Conservation (phyloP, 2,797 vertebrate species). For the Microctenopoma steveboyesi region DNA sequence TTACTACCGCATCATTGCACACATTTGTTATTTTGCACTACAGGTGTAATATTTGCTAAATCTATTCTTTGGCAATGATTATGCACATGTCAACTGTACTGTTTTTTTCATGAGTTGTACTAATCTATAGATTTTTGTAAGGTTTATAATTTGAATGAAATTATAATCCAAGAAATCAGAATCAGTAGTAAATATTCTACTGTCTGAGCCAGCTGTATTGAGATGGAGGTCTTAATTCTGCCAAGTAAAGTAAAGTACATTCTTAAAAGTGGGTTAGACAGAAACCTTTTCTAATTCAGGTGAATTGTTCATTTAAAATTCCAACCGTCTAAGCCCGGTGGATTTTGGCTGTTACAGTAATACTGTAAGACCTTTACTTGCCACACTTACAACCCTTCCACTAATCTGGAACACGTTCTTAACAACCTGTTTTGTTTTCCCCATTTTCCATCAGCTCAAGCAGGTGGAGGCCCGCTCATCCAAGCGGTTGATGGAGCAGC, state of each 20-base stretch:
- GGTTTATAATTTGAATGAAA: background rate
- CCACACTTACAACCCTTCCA: background rate
- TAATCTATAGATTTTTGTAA: constrained; percentile 1
- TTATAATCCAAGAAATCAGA: background rate
- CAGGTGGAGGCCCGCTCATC: constrained; percentile 85
- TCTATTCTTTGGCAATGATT: constrained; percentile 8
- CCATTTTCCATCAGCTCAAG: constrained; percentile 81
- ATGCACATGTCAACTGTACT: constrained; percentile 7
- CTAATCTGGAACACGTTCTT: constrained; percentile 3
- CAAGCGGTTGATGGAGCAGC: constrained; percentile 85
- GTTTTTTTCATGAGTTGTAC: background rate
- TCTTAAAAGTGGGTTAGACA: background rate
- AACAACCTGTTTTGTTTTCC: constrained; percentile 15
- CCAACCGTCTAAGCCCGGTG: background rate
- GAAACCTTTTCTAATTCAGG: background rate
- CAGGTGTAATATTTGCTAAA: constrained; percentile 34
- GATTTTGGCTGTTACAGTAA: background rate
- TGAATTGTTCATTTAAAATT: background rate
- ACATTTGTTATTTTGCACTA: constrained; percentile 45
- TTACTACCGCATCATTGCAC: constrained; percentile 50
- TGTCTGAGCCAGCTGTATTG: background rate
- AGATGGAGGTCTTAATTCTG: background rate
- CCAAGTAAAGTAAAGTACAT: too few relatives aligned
- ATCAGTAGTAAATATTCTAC: background rate
- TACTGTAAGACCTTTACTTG: background rate